Evolutionary conservation across 2,888 invertebrate species (phyloP), one percentile per base, ranked within the genome.

Genomic region (Rhyacophila evoluta): DNA sequence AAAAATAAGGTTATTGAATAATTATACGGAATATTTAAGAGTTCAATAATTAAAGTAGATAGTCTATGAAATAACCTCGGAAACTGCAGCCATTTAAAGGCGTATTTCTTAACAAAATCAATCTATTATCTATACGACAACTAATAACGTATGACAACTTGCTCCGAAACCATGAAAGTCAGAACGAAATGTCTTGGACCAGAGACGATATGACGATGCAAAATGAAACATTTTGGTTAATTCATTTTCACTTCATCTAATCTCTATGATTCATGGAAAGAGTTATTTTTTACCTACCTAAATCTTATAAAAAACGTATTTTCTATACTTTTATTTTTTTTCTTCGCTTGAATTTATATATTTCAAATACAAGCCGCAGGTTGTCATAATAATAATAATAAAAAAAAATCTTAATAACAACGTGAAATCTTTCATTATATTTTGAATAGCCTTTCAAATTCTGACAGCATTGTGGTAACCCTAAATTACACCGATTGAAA

Each of bases 1-100:
- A 91, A 82, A 55, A 55, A 55, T 55, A 55, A 55, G 25, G 55
- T 55, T 55, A 55, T 55, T 55, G 10, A 41, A 74, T 55, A n/a
- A 38, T 33, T 33, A 33, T 33, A 33, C 29, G 6, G 6, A 33
- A 33, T 33, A 33, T 2, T 33, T 2, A 33, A 74, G 10, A 12
- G 27, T 68, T 8, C 39, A n/a, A 39, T 67, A n/a, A 41, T 2
- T 12, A 41, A 19, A 0, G 25, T 55, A 8, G 19, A 55, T 55
- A 55, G 10, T 8, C 15, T 8, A 55, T 12, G 15, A 6, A 19
- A 5, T 19, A 19, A 55, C 55, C 55, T 55, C 55, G 15, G 19
- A 15, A 55, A 55, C 19, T 19, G 55, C 55, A 55, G 55, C 55
- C 55, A 55, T 55, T 55, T 55, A 6, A 39, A 39, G 55, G 55